Evolutionary conservation across 2,888 invertebrate genomes (phyloP), one percentile per base, ranked within the genome.

Genomic region (Autographa gamma): DNA sequence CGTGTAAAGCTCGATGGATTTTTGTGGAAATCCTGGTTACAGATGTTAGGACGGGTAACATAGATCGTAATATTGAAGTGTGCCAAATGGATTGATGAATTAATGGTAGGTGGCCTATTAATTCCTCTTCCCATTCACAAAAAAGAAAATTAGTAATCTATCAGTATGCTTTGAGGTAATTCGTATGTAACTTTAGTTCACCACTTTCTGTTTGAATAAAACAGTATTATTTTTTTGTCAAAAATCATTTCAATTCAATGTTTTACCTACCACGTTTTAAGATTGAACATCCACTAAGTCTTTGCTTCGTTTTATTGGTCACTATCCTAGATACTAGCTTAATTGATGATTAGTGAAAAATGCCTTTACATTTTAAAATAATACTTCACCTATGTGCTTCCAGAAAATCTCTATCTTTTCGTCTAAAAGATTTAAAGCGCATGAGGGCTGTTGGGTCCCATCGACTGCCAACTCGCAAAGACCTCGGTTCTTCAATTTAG

Each of bases 401-500:
- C 43, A 16, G 16, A 18, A 18, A 19, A 18, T 19, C 19, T 11
- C 19, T 3, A 19, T 19, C 19, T 18, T 9, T 11, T 19, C 19
- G 19, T 19, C 19, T 19, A 19, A 11, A 48, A 25, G 54, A 71
- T 69, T 41, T 58, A 48, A 66, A 60, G 41, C 59, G 25, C 65
- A 58, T 70, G 63, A 67, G 62, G 16, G 58, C 54, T n/a, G 48
- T 14, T 60, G 25, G 62, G 71, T n/a, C 48, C 60, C 43, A 75
- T 38, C 48, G 48, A 18, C 34, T 11, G 66, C 31, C 58, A 60
- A 67, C 62, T 72, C 62, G 48, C 61, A 56, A 38, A 69, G 68
- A 68, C 48, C 60, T 68, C 58, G 62, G 60, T 41, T 62, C 61
- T 62, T 67, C 79, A 81, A 81, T 80, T 81, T 74, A 8, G 70